Evolutionary conservation across 64 coral and sea anemone genomes (phyloP).

Genomic region (Catalaphyllia jardinei): DNA sequence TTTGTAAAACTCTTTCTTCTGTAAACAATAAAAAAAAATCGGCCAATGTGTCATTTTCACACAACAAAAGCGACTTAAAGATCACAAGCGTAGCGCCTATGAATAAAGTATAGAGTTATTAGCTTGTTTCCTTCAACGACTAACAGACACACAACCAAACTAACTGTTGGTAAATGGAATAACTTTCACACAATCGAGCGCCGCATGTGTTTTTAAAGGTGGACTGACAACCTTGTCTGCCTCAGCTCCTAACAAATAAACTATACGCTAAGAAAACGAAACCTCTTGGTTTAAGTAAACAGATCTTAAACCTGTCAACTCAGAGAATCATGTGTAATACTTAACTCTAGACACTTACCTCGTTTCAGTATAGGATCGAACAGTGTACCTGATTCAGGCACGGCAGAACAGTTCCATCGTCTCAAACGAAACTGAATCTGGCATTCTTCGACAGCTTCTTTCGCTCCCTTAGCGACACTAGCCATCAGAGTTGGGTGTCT

Average conservation of each 20-base stretch:
- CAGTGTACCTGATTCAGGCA: conserved; percentile 77
- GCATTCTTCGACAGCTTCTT: conserved; percentile 77
- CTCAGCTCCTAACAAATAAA: conserved; percentile 42
- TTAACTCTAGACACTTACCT: conserved; percentile 55
- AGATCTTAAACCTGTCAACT: conserved; percentile 64
- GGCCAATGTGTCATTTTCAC: conserved; percentile 11
- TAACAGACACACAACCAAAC: not conserved
- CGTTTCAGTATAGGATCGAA: conserved; percentile 71
- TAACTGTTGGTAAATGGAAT: not conserved
- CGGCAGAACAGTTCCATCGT: conserved; percentile 89
- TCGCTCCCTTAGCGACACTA: conserved; percentile 76
- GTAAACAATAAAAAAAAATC: conserved; percentile 35
- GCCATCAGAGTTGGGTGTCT: conserved; percentile 78
- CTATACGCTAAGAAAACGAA: conserved; percentile 53
- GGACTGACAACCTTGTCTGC: not conserved
- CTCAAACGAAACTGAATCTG: conserved; percentile 78
- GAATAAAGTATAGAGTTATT: conserved; percentile 5
- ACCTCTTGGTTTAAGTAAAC: conserved; percentile 52
- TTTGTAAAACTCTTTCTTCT: not conserved
- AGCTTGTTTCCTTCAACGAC: not conserved
- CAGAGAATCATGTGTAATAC: conserved; percentile 26
- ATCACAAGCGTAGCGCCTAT: conserved; percentile 40
- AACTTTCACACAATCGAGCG: not conserved
- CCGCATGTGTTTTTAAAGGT: not conserved
- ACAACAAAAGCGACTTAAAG: conserved; percentile 9